Base-by-base conservation (phyloP, 2,797 vertebrate genomes). In the Buceros bicornis region DNA sequence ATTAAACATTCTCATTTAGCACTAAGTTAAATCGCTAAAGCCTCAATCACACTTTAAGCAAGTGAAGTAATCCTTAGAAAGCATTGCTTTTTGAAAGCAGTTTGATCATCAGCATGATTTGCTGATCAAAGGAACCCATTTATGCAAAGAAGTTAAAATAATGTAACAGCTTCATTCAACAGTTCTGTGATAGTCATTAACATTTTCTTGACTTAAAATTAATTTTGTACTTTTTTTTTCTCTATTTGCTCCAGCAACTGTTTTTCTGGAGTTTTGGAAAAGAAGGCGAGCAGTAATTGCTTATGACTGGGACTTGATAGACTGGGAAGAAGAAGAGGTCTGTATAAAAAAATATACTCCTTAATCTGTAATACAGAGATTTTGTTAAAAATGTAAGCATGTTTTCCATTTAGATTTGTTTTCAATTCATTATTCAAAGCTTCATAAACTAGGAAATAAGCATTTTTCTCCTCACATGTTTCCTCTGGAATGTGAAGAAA, bases 241-340 rank as follows among this genome's bases (percentile, higher is more conserved):
- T 95, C 71, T 98, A 16, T 97, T 83, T 97, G 18, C 69, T 93
- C 15, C 81, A 99, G 99, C 99, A 4, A 99, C 99, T 4, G 99
- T 99, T 94, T 99, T 99, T 97, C 97, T 99, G 86, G 99, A 99
- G 97, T 99, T 99, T 94, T 99, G 99, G 99, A 99, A 99, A 97
- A 98, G 99, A 90, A 98, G 99, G 26, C 92, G 99, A 97, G 99
- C 99, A 4, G 99, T 99, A 61, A 99, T 99, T 58, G 99, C 99
- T 28, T 99, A 99, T 70, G 99, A 99, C 97, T 99, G 99, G 99
- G 99, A 99, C 96, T 98, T 99, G 89, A 98, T 99, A 62, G 99
- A 99, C 97, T 99, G 99, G 99, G 99, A 99, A 97, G 99, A 99
- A 96, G 99, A 99, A 77, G 99, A 99, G 99, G 99, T 99, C 84